Conservation (phyloP, 2,888 invertebrate species). For the Platycheirus rosarum region DNA sequence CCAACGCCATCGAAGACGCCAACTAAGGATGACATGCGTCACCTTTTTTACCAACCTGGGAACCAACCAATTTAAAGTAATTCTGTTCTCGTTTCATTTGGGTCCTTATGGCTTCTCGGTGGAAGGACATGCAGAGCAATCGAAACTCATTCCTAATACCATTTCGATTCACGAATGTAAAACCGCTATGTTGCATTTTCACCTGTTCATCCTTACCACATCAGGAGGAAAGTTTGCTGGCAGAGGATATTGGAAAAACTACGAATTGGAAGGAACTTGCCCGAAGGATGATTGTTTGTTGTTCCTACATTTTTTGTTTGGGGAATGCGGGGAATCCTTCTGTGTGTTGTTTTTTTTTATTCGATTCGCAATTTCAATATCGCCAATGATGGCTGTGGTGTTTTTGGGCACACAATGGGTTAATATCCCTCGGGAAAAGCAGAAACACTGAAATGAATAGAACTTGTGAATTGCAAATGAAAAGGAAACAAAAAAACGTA, state of each 20-base stretch:
- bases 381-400: conserved; percentile 59
- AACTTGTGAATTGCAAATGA: conserved; percentile 47
- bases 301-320: no score
- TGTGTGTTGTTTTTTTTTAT: conserved; percentile 13
- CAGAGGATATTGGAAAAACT: conserved; percentile 69
- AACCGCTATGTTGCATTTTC: conserved; percentile 64
- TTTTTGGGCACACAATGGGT: conserved; percentile 66
- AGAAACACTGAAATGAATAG: conserved; percentile 70
- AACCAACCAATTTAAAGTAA: conserved; percentile 65
- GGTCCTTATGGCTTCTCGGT: background rate
- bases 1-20: background rate
- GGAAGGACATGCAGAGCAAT: background rate
- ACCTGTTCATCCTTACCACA: conserved; percentile 60
- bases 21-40: conserved; percentile 38
- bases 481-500: conserved; percentile 9
- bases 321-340: conserved; percentile 8
- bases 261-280: conserved; percentile 61
- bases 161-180: conserved; percentile 43
- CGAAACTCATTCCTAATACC: background rate
- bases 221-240: conserved; percentile 30
- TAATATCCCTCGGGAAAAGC: conserved; percentile 71
- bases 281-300: conserved; percentile 25
- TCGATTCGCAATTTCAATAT: conserved; percentile 66
- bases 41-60: conserved; percentile 30
- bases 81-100: conserved; percentile 54